Percentiles rank a stretch among this genome's conserved stretches.
Evolutionary conservation across 2,113 vertebrate species (phyloP).

Genomic region (Noctilio leporinus): DNA sequence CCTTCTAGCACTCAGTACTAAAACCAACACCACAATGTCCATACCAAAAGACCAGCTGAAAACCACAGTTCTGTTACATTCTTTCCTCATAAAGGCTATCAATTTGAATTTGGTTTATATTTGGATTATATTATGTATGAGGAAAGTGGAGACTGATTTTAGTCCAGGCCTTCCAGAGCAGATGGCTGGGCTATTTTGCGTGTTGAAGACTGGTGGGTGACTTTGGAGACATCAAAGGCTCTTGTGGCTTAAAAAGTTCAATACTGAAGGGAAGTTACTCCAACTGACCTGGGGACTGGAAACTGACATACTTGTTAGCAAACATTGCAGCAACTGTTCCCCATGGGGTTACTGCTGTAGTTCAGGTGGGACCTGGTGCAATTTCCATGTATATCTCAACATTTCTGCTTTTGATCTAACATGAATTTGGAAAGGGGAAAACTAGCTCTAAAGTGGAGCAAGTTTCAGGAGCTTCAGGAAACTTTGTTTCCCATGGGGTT

Average conservation of each 20-base stretch:
- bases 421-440: not conserved
- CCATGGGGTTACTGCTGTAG: not conserved
- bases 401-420: conserved; percentile 41
- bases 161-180: not conserved
- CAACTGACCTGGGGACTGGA: not conserved
- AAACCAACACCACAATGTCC: not conserved
- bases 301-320: not conserved
- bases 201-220: not conserved
- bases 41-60: conserved; percentile 35
- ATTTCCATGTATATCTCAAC: not conserved
- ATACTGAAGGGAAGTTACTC: not conserved
- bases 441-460: conserved; percentile 5
- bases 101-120: conserved; percentile 48
- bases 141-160: conserved; percentile 42
- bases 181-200: not conserved
- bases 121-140: conserved; percentile 46
- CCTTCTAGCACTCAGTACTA: not conserved
- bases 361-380: not conserved
- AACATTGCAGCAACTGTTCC: not conserved
- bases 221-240: conserved; percentile 50
- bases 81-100: conserved; percentile 13
- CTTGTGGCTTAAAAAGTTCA: not conserved
- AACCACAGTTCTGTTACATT: not conserved
- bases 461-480: conserved; percentile 52
- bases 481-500: conserved; percentile 48